These are phyloP conservation scores for Calameuta pallipes DNA, from an alignment of 2,888 invertebrate species.

Conservation along the genomic window DNA sequence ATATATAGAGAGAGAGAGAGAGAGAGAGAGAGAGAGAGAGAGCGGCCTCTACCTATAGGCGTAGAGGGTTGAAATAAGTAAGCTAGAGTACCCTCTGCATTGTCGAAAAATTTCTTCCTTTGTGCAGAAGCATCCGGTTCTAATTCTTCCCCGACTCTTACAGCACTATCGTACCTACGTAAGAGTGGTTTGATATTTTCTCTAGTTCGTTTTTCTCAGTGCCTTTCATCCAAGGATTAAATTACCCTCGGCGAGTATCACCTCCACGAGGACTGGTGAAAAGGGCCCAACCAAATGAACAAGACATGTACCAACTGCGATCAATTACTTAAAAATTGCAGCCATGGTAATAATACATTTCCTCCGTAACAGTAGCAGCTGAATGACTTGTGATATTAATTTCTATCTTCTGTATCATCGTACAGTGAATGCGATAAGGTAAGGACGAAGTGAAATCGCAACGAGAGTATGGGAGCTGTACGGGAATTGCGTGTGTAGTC, in stretches of 20 bases:
- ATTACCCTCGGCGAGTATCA: background rate
- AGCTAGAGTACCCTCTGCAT: background rate
- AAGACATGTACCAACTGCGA: background rate
- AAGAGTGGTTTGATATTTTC: background rate
- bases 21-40: no score
- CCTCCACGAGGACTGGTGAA: background rate
- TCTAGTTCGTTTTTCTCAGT: background rate
- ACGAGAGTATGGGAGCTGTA: background rate
- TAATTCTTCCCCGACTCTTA: background rate
- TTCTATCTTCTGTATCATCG: background rate
- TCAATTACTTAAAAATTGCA: background rate
- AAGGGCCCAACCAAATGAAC: background rate
- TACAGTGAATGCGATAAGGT: background rate
- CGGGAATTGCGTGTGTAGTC: background rate
- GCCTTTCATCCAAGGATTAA: background rate
- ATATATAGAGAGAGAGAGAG: no score
- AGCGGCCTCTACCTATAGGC: background rate
- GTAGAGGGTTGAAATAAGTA: background rate
- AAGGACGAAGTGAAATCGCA: background rate
- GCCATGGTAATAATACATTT: background rate
- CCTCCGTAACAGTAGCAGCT: background rate
- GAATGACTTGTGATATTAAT: background rate
- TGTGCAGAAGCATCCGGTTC: background rate
- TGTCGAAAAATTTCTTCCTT: background rate
- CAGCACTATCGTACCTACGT: background rate